A percentile compares a stretch with the other conserved stretches of the same genome.
phyloP scores from a whole-genome alignment of 2,797 vertebrate genomes.

The Cheirogaleus major region DNA sequence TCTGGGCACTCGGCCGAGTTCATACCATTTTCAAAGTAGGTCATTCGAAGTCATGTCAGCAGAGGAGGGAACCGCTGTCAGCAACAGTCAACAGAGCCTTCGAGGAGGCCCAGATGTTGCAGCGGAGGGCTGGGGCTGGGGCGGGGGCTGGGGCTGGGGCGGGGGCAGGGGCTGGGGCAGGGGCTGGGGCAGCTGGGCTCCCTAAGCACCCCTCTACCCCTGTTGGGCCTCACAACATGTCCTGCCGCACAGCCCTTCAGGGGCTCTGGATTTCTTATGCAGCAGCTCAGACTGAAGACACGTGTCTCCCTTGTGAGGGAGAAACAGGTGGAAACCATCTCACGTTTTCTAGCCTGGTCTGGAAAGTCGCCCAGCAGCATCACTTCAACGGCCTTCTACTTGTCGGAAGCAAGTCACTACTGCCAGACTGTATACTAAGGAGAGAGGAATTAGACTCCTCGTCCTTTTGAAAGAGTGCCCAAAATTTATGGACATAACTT shows the following conservation, averaged over 20 bases:
- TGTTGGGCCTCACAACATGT: neutral
- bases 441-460: neutral
- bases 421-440: neutral
- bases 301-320: neutral
- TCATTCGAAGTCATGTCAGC: constrained; percentile 83
- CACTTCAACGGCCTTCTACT: neutral
- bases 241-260: too few species aligned
- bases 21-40: constrained; percentile 87
- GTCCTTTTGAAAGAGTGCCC: neutral
- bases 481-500: neutral
- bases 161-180: too few species aligned
- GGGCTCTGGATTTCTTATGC: neutral
- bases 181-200: neutral
- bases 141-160: neutral
- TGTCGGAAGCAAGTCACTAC: neutral
- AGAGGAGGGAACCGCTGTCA: constrained; percentile 76
- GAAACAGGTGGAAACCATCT: neutral
- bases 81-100: constrained; percentile 73
- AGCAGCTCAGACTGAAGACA: neutral
- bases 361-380: neutral
- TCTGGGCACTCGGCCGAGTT: constrained; percentile 84
- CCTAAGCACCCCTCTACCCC: rapidly evolving
- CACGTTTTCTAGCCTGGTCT: neutral
- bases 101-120: constrained; percentile 67
- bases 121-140: neutral